phyloP scores from a whole-genome alignment of 2,113 vertebrate species.

The Nanorana parkeri region DNA sequence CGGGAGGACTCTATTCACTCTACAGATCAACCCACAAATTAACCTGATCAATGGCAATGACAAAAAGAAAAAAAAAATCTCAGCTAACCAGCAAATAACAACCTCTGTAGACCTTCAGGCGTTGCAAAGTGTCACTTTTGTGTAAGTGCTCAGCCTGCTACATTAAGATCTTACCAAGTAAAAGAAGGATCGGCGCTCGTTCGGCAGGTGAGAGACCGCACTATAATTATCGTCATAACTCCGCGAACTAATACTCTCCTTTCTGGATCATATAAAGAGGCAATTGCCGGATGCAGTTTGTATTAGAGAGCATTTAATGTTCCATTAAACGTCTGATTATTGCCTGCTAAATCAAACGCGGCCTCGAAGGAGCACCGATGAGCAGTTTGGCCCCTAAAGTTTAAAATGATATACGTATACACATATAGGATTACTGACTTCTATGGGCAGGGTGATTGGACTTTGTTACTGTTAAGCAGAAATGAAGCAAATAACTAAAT shows the following conservation, averaged over 20 bases:
- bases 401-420: not conserved
- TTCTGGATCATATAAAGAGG: slow-evolving; percentile 15
- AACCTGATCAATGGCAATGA: not conserved
- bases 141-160: no score
- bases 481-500: no score
- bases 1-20: not conserved
- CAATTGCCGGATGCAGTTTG: slow-evolving; percentile 5
- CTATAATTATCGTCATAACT: not conserved
- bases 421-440: no score
- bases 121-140: no score
- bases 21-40: not conserved
- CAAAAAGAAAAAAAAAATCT: not conserved
- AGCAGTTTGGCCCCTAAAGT: not conserved
- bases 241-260: slow-evolving; percentile 1
- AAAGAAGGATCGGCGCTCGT: not conserved
- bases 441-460: no score
- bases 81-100: not conserved
- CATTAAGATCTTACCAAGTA: not conserved
- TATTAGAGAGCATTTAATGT: slow-evolving; percentile 34
- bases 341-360: slow-evolving; percentile 36
- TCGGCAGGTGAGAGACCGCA: not conserved
- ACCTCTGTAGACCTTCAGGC: not conserved
- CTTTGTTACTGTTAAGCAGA: no score
- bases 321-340: slow-evolving; percentile 29
- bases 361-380: not conserved